A percentile compares a stretch with the other conserved stretches of the same genome.
Conservation (phyloP, 2,888 invertebrate genomes). For the Trichopoda pennipes region DNA sequence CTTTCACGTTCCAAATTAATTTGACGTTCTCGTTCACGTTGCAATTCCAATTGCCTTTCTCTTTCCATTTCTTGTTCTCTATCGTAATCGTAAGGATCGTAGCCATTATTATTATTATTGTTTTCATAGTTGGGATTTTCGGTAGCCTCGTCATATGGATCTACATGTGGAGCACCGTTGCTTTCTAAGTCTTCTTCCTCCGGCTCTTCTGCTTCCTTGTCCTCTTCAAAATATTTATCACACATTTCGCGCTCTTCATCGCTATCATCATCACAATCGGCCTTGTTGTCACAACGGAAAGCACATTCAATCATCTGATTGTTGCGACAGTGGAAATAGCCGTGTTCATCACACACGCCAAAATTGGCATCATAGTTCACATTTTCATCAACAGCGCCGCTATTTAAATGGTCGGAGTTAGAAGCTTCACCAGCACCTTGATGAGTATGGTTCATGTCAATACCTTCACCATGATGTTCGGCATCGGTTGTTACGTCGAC, state of each 20-base stretch:
- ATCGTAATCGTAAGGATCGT: conserved; percentile 46
- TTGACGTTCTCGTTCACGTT: conserved; percentile 45
- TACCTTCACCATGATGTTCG: conserved; percentile 47
- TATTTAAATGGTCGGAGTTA: conserved; percentile 15
- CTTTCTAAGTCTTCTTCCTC: conserved; percentile 13
- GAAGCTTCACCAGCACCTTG: conserved; percentile 33
- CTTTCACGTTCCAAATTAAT: conserved; percentile 36
- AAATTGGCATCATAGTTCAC: not conserved
- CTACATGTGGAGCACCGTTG: not conserved
- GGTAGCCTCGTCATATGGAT: conserved; percentile 18
- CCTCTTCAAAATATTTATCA: conserved; percentile 34
- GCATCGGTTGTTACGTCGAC: conserved; percentile 50
- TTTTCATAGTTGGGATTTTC: conserved; percentile 24
- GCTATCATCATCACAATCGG: conserved; percentile 48
- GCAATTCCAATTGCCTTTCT: conserved; percentile 43
- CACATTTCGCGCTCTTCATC: conserved; percentile 51
- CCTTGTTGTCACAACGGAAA: conserved; percentile 42
- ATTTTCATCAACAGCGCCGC: not conserved
- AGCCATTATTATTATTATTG: conserved; percentile 42
- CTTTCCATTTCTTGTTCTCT: conserved; percentile 50
- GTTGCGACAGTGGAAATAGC: conserved; percentile 85
- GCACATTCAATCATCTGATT: conserved; percentile 83
- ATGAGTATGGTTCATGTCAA: conserved; percentile 28
- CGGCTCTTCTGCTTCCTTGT: conserved; percentile 10
- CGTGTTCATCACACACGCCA: conserved; percentile 70